Conservation (phyloP, 2,113 vertebrate genomes). For the Pterocles gutturalis region DNA sequence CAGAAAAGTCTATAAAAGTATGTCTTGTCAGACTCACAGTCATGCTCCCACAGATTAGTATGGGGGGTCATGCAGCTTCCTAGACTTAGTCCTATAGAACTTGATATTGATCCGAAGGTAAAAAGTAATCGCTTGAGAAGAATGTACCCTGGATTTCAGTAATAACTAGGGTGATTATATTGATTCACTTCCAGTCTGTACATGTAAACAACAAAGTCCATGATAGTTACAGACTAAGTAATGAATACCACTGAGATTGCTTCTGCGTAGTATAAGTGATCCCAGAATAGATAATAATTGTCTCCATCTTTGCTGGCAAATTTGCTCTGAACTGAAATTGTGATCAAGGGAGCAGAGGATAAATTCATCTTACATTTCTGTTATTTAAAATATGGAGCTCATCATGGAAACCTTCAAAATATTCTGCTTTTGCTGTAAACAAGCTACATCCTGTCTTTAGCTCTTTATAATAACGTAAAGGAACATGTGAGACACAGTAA, state of each 20-base stretch:
- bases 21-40: neutral
- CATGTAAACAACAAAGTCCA: neutral
- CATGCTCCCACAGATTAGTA: neutral
- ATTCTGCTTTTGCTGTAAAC: neutral
- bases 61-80: neutral
- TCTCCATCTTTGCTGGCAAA: neutral
- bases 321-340: neutral
- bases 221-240: neutral
- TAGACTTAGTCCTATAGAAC: neutral
- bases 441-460: neutral
- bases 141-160: neutral
- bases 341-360: neutral
- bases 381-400: neutral
- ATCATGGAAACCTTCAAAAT: neutral
- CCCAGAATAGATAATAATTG: neutral
- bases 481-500: neutral
- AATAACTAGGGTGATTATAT: neutral
- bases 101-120: neutral
- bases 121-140: neutral
- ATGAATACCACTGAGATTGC: neutral
- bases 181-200: neutral
- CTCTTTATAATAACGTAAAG: neutral
- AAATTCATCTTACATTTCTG: neutral
- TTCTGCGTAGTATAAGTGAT: neutral
- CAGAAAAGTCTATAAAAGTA: neutral